Conservation (phyloP, 1,140 invertebrate genomes). For the Penaeus indicus region DNA sequence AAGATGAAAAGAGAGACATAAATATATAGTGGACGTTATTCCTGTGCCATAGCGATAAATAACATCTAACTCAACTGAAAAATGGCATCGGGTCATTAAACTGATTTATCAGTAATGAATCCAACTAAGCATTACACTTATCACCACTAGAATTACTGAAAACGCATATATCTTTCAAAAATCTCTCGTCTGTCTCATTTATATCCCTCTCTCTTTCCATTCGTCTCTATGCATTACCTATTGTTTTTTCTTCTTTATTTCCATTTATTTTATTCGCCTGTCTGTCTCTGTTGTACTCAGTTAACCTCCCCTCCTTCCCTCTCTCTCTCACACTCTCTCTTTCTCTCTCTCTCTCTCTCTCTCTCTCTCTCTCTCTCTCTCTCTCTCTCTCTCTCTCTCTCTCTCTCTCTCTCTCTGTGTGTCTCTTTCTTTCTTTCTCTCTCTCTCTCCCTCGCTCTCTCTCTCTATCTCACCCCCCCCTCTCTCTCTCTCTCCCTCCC, state of each 20-base stretch:
- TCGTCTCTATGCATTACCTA: not conserved
- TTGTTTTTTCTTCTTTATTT: not conserved
- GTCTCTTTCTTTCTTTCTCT: not conserved
- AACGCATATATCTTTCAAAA: no score
- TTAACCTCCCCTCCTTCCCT: not conserved
- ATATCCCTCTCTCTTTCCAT: not conserved
- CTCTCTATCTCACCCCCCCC: not conserved
- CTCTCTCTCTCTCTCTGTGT: constrained; percentile 35
- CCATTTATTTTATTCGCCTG: not conserved
- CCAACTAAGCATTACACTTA: no score
- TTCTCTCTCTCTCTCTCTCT: not conserved
- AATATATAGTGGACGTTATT: no score
- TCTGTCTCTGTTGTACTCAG: not conserved
- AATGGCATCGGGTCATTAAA: no score
- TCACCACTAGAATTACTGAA: no score
- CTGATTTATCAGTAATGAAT: no score
- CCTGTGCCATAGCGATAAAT: no score
- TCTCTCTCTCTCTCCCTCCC: no score
- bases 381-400: constrained; percentile 39
- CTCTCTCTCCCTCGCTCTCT: not conserved
- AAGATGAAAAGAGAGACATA: no score
- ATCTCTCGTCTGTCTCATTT: no score
- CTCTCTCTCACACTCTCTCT: not conserved
- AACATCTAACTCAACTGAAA: no score
- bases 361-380: constrained; percentile 12